Evolutionary conservation across 2,888 invertebrate species (phyloP).

Genomic region (Anthophora plumipes): DNA sequence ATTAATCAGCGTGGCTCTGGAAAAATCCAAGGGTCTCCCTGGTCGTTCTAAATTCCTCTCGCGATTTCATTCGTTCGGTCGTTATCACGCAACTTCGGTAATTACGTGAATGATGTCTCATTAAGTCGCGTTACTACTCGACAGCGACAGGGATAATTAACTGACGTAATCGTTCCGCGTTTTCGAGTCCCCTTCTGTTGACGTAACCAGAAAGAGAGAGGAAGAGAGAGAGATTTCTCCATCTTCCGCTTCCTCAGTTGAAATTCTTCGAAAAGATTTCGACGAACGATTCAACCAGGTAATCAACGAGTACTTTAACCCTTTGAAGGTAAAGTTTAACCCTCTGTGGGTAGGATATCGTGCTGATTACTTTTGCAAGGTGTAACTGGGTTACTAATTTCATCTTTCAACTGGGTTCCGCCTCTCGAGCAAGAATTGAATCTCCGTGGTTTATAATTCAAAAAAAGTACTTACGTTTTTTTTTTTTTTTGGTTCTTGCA

Average conservation of each 20-base stretch:
- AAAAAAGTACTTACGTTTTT: too few relatives aligned
- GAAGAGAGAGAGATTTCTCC: background rate
- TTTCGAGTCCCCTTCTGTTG: conserved; percentile 10
- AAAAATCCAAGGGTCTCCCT: conserved; percentile 28
- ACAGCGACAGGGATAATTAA: conserved; percentile 33
- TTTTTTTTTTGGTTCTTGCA: too few relatives aligned
- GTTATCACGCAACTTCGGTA: conserved; percentile 46
- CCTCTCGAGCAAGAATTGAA: too few relatives aligned
- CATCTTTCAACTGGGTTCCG: too few relatives aligned
- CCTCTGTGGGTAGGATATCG: too few relatives aligned
- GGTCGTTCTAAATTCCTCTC: conserved; percentile 37
- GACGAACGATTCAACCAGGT: conserved; percentile 21
- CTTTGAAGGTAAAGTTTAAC: too few relatives aligned
- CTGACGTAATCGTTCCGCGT: conserved; percentile 44
- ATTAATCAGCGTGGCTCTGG: conserved; percentile 41
- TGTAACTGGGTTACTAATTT: too few relatives aligned
- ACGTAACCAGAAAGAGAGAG: conserved; percentile 14
- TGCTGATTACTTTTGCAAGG: too few relatives aligned
- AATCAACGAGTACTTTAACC: too few relatives aligned
- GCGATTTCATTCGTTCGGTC: conserved; percentile 39
- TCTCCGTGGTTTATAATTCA: too few relatives aligned
- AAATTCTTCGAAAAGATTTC: conserved; percentile 12
- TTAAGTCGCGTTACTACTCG: conserved; percentile 41
- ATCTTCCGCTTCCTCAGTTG: background rate
- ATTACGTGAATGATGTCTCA: conserved; percentile 49